phyloP scores from a whole-genome alignment of 2,797 vertebrate species.

The Staurois parvus region DNA sequence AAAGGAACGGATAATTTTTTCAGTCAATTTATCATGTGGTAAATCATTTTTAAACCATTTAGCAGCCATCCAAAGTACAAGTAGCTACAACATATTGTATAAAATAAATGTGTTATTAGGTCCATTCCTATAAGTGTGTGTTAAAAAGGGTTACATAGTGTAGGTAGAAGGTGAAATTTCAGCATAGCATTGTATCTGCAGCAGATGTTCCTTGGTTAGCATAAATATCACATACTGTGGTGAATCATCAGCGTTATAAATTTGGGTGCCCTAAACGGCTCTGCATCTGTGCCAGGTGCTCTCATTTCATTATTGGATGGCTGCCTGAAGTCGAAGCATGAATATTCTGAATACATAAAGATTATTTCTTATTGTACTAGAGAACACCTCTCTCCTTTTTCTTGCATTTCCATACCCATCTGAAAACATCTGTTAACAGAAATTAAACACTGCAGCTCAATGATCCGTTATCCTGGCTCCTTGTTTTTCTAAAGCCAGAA shows the following conservation, averaged over 20 bases:
- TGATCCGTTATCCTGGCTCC: slow-evolving; percentile 9
- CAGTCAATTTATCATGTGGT: too few relatives aligned
- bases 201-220: slow-evolving; percentile 49
- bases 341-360: slow-evolving; percentile 54
- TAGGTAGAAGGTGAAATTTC: slow-evolving; percentile 17
- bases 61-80: too few relatives aligned
- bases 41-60: too few relatives aligned
- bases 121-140: slow-evolving; percentile 4
- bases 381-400: slow-evolving; percentile 44
- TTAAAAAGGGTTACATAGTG: slow-evolving; percentile 30
- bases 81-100: too few relatives aligned
- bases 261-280: slow-evolving; percentile 54
- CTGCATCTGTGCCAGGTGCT: slow-evolving; percentile 45
- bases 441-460: slow-evolving; percentile 39
- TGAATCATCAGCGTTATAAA: slow-evolving; percentile 37
- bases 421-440: slow-evolving; percentile 54
- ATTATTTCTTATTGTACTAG: slow-evolving; percentile 25
- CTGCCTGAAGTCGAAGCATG: slow-evolving; percentile 54
- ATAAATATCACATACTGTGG: slow-evolving; percentile 39
- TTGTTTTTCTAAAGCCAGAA: slow-evolving; percentile 24
- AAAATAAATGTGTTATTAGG: background rate
- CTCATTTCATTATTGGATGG: slow-evolving; percentile 51
- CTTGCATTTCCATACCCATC: slow-evolving; percentile 39
- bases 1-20: too few relatives aligned
- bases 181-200: slow-evolving; percentile 29